These are phyloP conservation scores for Spizaetus ornatus DNA, from an alignment of 2,113 vertebrate species.

Conservation along the genomic window DNA sequence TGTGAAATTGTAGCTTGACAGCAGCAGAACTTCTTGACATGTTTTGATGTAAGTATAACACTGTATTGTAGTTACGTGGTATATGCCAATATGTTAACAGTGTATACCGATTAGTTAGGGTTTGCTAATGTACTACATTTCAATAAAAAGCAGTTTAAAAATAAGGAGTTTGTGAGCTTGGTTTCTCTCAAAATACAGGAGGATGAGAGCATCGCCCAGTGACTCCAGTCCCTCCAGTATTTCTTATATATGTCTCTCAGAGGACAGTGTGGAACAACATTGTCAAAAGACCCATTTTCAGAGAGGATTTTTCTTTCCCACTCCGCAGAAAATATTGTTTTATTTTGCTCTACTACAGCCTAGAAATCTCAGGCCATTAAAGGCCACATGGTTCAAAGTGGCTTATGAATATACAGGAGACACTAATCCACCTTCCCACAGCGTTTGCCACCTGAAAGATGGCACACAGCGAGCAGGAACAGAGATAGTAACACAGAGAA, in stretches of 20 bases:
- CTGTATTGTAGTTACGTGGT: constrained; percentile 66
- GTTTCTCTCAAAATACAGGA: background rate
- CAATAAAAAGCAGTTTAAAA: constrained; percentile 78
- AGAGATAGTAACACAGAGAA: background rate
- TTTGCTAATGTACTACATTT: constrained; percentile 78
- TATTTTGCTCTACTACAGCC: background rate
- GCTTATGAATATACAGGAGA: background rate
- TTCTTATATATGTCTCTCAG: background rate
- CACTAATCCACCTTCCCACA: background rate
- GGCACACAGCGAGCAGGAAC: background rate
- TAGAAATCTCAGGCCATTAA: background rate
- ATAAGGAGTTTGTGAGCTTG: background rate
- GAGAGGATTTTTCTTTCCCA: background rate
- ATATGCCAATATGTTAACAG: constrained; percentile 62
- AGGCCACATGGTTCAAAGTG: background rate
- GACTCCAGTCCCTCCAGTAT: background rate
- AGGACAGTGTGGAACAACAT: background rate
- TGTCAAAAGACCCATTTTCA: background rate
- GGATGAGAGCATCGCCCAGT: background rate
- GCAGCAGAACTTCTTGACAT: constrained; percentile 53
- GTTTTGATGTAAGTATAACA: constrained; percentile 72
- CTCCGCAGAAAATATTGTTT: background rate
- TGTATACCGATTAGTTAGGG: constrained; percentile 66
- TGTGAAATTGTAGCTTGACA: constrained; percentile 45
- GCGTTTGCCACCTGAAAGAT: background rate